Percentiles rank a stretch among this genome's conserved stretches.
Conservation (phyloP, 2,113 vertebrate species). For the Ophthalmolycus amberensis region DNA sequence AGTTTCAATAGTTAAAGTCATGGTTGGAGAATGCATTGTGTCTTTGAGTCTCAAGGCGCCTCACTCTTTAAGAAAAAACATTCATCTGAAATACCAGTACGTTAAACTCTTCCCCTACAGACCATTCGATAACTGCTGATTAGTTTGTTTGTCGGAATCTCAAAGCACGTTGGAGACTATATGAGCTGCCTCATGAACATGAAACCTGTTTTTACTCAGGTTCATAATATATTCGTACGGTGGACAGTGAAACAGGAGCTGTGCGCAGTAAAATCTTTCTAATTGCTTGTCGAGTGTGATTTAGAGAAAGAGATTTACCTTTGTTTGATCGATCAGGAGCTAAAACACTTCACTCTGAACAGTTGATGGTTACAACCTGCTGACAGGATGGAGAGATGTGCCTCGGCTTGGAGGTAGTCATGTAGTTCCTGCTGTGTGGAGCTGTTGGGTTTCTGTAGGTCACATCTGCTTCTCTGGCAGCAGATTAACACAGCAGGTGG, state of each 20-base stretch:
- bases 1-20: not conserved
- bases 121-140: not conserved
- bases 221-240: not conserved
- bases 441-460: conserved; percentile 2
- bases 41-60: not conserved
- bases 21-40: not conserved
- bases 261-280: not conserved
- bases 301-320: not conserved
- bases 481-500: not conserved
- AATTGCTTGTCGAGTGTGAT: not conserved
- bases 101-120: not conserved
- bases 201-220: not conserved
- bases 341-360: not conserved
- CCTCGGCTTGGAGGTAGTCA: not conserved
- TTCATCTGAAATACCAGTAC: not conserved
- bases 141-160: not conserved
- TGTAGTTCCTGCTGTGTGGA: conserved; percentile 5
- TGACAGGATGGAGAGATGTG: conserved; percentile 1
- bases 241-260: not conserved
- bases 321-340: not conserved
- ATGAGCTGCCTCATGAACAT: not conserved
- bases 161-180: not conserved
- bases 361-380: not conserved
- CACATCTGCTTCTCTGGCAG: not conserved
- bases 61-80: not conserved